These are phyloP conservation scores for Callopanchax toddi DNA, from an alignment of 2,113 vertebrate species.

Conservation along the genomic window DNA sequence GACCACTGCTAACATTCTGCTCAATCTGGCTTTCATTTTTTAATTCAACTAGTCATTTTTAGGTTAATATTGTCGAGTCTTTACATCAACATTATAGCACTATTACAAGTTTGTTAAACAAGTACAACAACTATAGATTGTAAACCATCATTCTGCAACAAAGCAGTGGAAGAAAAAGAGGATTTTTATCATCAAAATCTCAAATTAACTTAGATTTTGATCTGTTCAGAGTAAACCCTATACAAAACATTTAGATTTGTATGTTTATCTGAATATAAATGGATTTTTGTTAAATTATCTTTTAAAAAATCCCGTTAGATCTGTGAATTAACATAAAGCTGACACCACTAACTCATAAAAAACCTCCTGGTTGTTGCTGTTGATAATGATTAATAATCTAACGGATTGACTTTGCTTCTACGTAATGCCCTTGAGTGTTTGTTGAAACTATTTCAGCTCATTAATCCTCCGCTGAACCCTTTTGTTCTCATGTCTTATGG, in stretches of 20 bases:
- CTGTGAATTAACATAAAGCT: conserved; percentile 22
- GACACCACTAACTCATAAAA: conserved; percentile 1
- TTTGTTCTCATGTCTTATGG: conserved; percentile 55
- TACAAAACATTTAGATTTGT: neutral
- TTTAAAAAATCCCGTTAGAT: conserved; percentile 17
- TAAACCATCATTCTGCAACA: conserved; percentile 2
- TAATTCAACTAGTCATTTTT: neutral
- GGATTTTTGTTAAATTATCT: conserved; percentile 4
- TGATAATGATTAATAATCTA: conserved; percentile 2
- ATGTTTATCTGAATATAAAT: neutral
- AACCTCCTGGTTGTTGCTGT: conserved; percentile 5
- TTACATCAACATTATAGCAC: neutral
- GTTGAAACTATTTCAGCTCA: conserved; percentile 21
- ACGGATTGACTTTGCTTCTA: conserved; percentile 5
- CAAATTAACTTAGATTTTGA: too few relatives aligned
- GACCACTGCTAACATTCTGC: neutral
- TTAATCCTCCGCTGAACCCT: conserved; percentile 57
- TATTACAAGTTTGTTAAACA: conserved; percentile 5
- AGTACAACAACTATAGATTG: neutral
- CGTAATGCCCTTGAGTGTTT: conserved; percentile 15
- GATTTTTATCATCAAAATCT: conserved; percentile 11
- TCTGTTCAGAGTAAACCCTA: neutral
- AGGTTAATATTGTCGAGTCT: neutral
- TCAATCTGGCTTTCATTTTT: neutral
- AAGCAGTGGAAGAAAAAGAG: too few relatives aligned